A percentile compares a stretch with the other conserved stretches of the same genome.
Conservation (phyloP, 1,140 invertebrate genomes). For the Listronotus oregonensis region DNA sequence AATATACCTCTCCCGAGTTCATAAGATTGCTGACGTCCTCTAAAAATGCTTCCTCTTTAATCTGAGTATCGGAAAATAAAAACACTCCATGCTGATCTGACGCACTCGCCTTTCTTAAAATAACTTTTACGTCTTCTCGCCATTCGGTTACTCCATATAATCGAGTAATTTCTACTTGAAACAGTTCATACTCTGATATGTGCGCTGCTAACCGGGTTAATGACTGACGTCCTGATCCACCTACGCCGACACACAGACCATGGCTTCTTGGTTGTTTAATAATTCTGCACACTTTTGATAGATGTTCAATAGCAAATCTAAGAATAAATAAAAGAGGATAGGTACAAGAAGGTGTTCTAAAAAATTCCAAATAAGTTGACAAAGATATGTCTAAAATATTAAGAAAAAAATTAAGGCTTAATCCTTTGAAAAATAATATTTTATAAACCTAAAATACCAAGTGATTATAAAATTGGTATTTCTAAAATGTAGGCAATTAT, state of each 20-base stretch:
- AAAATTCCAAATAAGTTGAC: too few species aligned
- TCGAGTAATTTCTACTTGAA: conserved; percentile 89
- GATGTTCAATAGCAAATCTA: conserved; percentile 92
- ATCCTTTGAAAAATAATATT: too few species aligned
- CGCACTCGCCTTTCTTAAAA: conserved; percentile 79
- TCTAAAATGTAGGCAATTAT: too few species aligned
- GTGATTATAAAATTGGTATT: too few species aligned
- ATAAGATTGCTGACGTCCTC: conserved; percentile 94
- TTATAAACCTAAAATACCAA: too few species aligned
- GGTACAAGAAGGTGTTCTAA: too few species aligned
- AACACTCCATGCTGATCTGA: conserved; percentile 89
- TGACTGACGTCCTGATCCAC: conserved; percentile 91
- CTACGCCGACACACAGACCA: conserved; percentile 84
- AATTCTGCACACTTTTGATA: conserved; percentile 88
- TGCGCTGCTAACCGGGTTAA: conserved; percentile 87
- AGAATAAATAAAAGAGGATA: too few species aligned
- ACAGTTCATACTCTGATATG: conserved; percentile 92
- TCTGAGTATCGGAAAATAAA: conserved; percentile 68
- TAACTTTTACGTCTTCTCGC: conserved; percentile 86
- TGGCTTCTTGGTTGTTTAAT: conserved; percentile 89
- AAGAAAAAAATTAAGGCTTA: too few species aligned
- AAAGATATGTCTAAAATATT: too few species aligned
- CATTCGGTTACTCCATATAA: conserved; percentile 84
- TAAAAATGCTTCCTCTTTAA: conserved; percentile 91
- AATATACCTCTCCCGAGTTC: conserved; percentile 79